Base-by-base conservation (phyloP, 2,888 invertebrate genomes). In the Aleiodes leptofemur region DNA sequence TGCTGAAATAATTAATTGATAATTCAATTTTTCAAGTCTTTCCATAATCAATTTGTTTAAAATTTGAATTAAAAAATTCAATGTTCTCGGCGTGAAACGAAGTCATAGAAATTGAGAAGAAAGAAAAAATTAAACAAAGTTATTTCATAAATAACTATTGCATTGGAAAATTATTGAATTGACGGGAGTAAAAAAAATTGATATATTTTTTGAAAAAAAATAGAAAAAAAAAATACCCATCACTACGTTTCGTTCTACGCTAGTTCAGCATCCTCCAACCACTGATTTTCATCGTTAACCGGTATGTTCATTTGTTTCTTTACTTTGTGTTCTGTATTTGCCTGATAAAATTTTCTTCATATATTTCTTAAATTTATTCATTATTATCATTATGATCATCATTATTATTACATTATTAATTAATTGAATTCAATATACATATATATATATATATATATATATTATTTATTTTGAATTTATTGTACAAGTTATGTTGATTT, bases 281-380 rank as follows among this genome's bases (percentile, higher is more conserved):
- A 87, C 88, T 88, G 88, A 87, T 89, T 89, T 88, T 88, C 88
- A 89, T 87, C 89, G 87, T 88, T 88, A 87, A 87, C 85, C 87
- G 89, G 89, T 89, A 89, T 88, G 89, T 89, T 88, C 84, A 84
- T 88, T 88, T 86, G 82, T 86, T 80, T 89, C 84, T 88, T 87
- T 88, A 88, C 85, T 86, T 87, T 87, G 76, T 81, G 83, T 87
- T 87, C 81, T 85, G 84, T 84, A 84, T 77, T 79, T 77, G 75
- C 75, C 75, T 75, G 75, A 78, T 80, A 76, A 76, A 74, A 81
- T 76, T 78, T 80, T 73, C 82, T 82, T 75, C 71, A 69, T 76
- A 69, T 76, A 78, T 80, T 78, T 69, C 74, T 83, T 79, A 64
- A 78, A 80, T 76, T 73, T 64, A 43, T 69, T 79, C 81, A 77